phyloP scores from a whole-genome alignment of 2,888 invertebrate species.

The Portevinia maculata region DNA sequence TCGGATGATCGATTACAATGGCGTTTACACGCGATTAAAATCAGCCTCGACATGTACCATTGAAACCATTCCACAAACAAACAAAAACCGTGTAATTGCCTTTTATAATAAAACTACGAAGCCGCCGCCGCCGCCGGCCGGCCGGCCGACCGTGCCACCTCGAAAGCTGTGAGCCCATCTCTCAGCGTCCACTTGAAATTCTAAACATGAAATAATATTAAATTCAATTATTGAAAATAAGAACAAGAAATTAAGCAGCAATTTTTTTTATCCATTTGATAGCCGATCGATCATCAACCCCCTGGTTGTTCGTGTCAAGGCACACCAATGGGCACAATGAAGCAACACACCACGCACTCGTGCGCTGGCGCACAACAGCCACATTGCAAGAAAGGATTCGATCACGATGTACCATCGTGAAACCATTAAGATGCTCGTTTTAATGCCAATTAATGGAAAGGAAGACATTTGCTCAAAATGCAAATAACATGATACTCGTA shows the following conservation, averaged over 20 bases:
- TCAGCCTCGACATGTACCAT: constrained; percentile 49
- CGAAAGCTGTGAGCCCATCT: constrained; percentile 11
- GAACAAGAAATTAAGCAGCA: constrained; percentile 29
- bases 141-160: neutral
- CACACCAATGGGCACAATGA: constrained; percentile 44
- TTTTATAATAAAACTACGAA: constrained; percentile 9
- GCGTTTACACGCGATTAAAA: constrained; percentile 59
- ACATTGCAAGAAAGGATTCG: constrained; percentile 42
- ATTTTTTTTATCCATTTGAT: constrained; percentile 32
- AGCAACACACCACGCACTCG: constrained; percentile 16
- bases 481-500: constrained; percentile 56
- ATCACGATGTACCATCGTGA: constrained; percentile 68
- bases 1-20: constrained; percentile 66
- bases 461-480: constrained; percentile 54
- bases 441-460: constrained; percentile 62
- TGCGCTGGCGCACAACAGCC: constrained; percentile 4
- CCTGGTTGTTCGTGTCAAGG: constrained; percentile 66
- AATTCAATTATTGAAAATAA: constrained; percentile 64
- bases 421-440: constrained; percentile 59
- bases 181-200: constrained; percentile 59
- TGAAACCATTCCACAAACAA: constrained; percentile 44
- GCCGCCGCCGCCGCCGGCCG: too few species aligned
- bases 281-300: constrained; percentile 71
- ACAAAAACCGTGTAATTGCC: constrained; percentile 35
- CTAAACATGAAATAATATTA: constrained; percentile 68